Percentiles rank a stretch among this genome's conserved stretches.
These are phyloP conservation scores for Caenorhabditis wallacei DNA, from an alignment of 2,888 invertebrate genomes.

Conservation along the genomic window DNA sequence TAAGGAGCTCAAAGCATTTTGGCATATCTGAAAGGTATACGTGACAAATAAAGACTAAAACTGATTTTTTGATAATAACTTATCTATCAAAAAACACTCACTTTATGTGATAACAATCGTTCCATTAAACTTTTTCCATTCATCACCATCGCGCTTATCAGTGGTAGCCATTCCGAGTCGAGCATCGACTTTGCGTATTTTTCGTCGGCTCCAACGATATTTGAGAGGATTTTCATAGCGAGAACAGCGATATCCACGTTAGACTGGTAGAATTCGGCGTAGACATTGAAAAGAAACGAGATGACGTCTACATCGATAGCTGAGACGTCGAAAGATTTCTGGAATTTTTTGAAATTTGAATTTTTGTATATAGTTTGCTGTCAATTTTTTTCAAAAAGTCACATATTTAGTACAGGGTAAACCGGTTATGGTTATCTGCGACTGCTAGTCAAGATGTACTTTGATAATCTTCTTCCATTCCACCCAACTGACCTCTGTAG, in stretches of 20 bases:
- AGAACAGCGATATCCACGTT: constrained; percentile 64
- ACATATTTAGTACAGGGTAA: no score
- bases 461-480: background rate
- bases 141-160: constrained; percentile 72
- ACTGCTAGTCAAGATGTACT: background rate
- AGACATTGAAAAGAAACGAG: constrained; percentile 67
- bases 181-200: constrained; percentile 74
- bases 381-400: no score
- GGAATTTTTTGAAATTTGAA: constrained; percentile 26
- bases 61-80: background rate
- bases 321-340: constrained; percentile 61
- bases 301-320: constrained; percentile 64
- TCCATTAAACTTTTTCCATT: constrained; percentile 74
- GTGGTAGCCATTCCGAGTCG: constrained; percentile 75
- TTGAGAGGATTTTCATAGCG: constrained; percentile 77
- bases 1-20: constrained; percentile 75
- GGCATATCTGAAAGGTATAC: constrained; percentile 69
- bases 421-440: no score
- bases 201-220: constrained; percentile 70
- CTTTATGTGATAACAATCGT: constrained; percentile 75
- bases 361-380: background rate
- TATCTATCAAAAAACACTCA: constrained; percentile 41
- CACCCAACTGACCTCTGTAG: constrained; percentile 68
- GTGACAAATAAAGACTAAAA: background rate
- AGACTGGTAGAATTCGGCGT: constrained; percentile 57